Evolutionary conservation across 2,888 invertebrate species (phyloP).

Genomic region (Physocephala rufipes): DNA sequence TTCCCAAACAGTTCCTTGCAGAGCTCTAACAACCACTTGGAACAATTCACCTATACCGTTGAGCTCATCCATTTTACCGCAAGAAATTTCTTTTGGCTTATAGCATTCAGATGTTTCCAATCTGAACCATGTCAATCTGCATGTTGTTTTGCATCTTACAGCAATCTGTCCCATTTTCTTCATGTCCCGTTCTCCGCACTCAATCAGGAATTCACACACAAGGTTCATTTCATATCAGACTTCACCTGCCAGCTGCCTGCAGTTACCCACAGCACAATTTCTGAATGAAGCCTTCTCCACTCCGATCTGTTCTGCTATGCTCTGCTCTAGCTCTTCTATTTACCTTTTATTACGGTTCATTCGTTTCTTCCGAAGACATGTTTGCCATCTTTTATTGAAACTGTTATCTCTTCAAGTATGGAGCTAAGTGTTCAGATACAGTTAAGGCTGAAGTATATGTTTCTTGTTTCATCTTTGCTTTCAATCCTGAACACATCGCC

Average conservation of each 20-base stretch:
- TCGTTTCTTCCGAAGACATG: slow-evolving; percentile 14
- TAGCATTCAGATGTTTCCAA: too few species aligned
- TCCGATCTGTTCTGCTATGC: neutral
- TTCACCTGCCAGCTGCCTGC: neutral
- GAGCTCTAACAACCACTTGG: neutral
- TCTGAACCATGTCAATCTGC: too few species aligned
- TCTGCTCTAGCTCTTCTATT: neutral
- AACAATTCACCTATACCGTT: too few species aligned
- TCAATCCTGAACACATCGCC: neutral
- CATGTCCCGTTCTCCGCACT: neutral
- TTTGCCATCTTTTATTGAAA: slow-evolving; percentile 27
- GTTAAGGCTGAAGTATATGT: slow-evolving; percentile 6
- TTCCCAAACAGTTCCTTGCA: neutral
- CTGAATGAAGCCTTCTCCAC: slow-evolving; percentile 14
- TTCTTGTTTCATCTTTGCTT: neutral
- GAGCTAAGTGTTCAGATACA: slow-evolving; percentile 16
- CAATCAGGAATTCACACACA: slow-evolving; percentile 10
- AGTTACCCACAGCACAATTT: neutral
- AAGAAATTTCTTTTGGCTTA: too few species aligned
- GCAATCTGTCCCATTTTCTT: neutral
- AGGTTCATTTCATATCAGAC: neutral
- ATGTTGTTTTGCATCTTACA: neutral
- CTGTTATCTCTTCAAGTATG: slow-evolving; percentile 38
- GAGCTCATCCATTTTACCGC: too few species aligned
- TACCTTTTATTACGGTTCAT: slow-evolving; percentile 16